Evolutionary conservation across 2,113 vertebrate genomes (phyloP), one percentile per base, ranked within the genome.

Genomic region (Gadus macrocephalus): DNA sequence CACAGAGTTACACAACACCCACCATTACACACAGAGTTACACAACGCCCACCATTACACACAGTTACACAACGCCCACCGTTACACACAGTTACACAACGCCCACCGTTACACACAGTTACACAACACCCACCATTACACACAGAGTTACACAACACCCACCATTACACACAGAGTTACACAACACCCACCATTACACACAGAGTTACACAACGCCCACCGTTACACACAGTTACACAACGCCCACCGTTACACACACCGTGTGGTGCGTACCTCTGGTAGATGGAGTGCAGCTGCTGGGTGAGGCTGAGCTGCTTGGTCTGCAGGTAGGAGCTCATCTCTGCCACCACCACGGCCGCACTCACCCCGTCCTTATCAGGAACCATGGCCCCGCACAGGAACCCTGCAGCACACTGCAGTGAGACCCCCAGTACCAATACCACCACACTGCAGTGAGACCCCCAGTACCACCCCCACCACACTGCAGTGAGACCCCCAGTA

Each of bases 281-380:
- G 69, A 98, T 87, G 12, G 92, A 90, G 1, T 22, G 25, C 4
- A 98, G 92, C 49, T 99, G 95, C 27, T 92, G 91, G 5, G 78
- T 89, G 73, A 99, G 78, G 1, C 83, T 95, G 7, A 93, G 72
- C 53, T 82, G 87, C 78, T 86, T 87, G 74, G 79, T 72, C 62
- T 96, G 89, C 58, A 99, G 91, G 69, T 92, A 97, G 1, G 93
- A 58, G 0, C 94, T 93, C 96, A 99, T 95, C 75, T 99, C 97
- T 19, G 97, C 96, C 67, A 91, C 86, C 11, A 98, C 94, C 59
- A 75, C 96, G 0, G 97, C 95, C 0, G 95, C 90, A 1, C 97
- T 98, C n/a, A 99, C 95, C 0, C 96, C 97, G 9, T 99, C 97
- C 81, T 99, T 99, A 70, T 98, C 97, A 49, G 94, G 86, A 63